Evolutionary conservation across 2,888 invertebrate genomes (phyloP), one percentile per base, ranked within the genome.

Genomic region (Nudaria mundana): DNA sequence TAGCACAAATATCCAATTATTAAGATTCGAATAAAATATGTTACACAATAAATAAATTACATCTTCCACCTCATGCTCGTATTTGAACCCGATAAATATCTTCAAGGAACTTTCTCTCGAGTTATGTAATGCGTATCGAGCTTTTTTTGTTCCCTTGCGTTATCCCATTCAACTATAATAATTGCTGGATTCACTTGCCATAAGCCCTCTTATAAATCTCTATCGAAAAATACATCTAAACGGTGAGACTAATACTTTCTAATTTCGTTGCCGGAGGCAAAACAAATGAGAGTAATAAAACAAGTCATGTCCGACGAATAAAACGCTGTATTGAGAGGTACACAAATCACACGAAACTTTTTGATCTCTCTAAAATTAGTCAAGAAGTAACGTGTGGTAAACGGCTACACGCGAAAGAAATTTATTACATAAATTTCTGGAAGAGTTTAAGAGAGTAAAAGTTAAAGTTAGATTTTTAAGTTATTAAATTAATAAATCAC

Each of bases 231-330:
- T 57, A 54, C 69, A 69, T 65, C 60, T 68, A 48, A 58, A 57
- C 55, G 63, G 48, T 56, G 67, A 54, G 68, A 70, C 40, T 48
- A 37, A 60, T 56, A 82, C 87, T 87, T 88, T 88, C 87, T 87
- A 87, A 87, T 84, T 85, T 81, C 68, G 67, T 79, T 65, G 77
- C 87, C 69, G 52, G 68, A 60, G 80, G 86, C 84, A 62, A 77
- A 77, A 75, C 70, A 77, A 77, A 80, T 72, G 76, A 75, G 71
- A 70, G 69, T 71, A 71, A 71, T 77, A 78, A 75, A 75, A 71
- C 58, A 65, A 66, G 71, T 72, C 73, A 71, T 66, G 70, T 66
- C 64, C 64, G 64, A 61, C 61, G 64, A 71, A 70, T 65, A 65
- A 61, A 57, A 48, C 52, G 24, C 24, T 12, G 25, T 36, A 32